Base-by-base conservation (phyloP, 1,140 invertebrate species). In the Vanessa tameamea region DNA sequence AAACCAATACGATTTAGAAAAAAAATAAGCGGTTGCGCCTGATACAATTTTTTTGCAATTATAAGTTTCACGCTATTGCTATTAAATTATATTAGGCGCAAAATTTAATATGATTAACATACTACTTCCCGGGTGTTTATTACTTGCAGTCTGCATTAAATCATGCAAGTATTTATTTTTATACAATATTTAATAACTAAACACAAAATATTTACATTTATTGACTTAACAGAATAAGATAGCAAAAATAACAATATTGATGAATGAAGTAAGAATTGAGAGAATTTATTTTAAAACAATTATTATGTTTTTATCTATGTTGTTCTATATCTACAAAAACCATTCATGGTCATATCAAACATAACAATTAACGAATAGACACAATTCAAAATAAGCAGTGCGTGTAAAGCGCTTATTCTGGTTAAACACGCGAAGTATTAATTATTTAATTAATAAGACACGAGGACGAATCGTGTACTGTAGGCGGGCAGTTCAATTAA, bases 371-470 rank as follows among this genome's bases (percentile, higher is more conserved):
- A 15, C 55, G 48, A 69, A 16, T 64, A 64, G 63, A 64, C 16
- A 64, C 51, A 72, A 72, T 72, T 69, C 37, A 75, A 69, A 75
- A 20, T 59, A 69, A 69, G 55, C 66, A 69, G 72, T 69, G 73
- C 73, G 73, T 75, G 59, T 31, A 69, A 59, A 55, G 37, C 64
- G 70, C 68, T 65, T 69, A 75, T 70, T 73, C 72, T 64, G 72
- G 65, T 61, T 55, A 67, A 66, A 20, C 64, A 67, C 65, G 64
- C 53, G 55, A 73, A 43, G 11, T 12, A 70, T 11, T 73, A 73
- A 73, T 73, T 68, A 53, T 47, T 53, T 64, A n/a, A 67, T 72
- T 72, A 53, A 50, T 37, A 37, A 16, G 4, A 48, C 65, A 73
- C 72, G 57, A 73, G 71, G 71, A 68, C 72, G 55, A 2, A 1